Base-by-base conservation (phyloP, 2,113 vertebrate genomes). In the Hymenochirus boettgeri region DNA sequence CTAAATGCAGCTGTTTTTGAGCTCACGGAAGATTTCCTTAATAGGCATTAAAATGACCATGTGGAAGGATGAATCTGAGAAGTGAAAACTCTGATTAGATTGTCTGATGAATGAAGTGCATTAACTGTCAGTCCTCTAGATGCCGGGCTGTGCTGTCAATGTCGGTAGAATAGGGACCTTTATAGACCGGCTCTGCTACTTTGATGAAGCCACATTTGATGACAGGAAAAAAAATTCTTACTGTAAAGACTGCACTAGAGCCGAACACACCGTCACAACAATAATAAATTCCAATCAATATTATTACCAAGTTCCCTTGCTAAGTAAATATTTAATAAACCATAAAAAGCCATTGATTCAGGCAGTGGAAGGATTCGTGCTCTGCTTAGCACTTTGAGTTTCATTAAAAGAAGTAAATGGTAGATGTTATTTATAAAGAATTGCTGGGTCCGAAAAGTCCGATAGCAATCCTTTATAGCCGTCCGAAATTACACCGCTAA, bases 271-370 rank as follows among this genome's bases (percentile, higher is more conserved):
- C 19, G 27, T 19, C 19, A 66, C 52, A 66, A 58, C 59, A 66
- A 66, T 66, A 59, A 66, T 59, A 58, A 22, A 58, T 66, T 57
- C 29, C 45, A 35, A 66, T 66, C 64, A 42, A 66, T 66, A 59
- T 25, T 23, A 47, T 23, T 19, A 33, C 22, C 53, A 35, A 10
- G 39, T 23, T 51, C 31, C 53, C 23, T 25, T 1, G 19, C 22
- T 11, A 18, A 48, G 48, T 59, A 57, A 66, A 66, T 59, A 66
- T 66, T 66, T 66, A 6, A 66, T 66, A 18, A 17, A 37, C 55
- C 12, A 11, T 22, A 31, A 66, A 58, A 59, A 26, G 23, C 6
- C 55, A 51, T 58, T 66, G 37, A 39, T 66, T 27, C 19, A 15
- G 19, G 22, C 27, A 42, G 52, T 42, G 39, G 53, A 31, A n/a